A percentile compares a stretch with the other conserved stretches of the same genome.
Evolutionary conservation across 1,140 invertebrate genomes (phyloP).

Genomic region (Lerema accius): DNA sequence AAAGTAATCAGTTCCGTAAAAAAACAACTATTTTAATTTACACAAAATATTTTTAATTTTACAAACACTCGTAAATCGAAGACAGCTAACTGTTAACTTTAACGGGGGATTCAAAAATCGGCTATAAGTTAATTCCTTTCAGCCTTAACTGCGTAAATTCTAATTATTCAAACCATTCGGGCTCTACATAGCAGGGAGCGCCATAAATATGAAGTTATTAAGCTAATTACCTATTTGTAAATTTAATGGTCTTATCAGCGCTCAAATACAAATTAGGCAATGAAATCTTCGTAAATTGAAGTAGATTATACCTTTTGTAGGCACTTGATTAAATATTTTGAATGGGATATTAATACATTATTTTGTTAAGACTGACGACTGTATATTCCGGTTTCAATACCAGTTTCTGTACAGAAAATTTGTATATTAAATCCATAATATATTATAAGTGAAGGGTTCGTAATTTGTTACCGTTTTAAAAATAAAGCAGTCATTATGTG

Average conservation of each 20-base stretch:
- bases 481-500: too few relatives aligned
- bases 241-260: slow-evolving; percentile 12
- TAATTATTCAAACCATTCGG: slow-evolving; percentile 8
- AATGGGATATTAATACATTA: too few relatives aligned
- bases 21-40: too few relatives aligned
- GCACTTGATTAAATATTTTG: background rate
- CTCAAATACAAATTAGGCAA: slow-evolving; percentile 18
- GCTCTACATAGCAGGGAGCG: background rate
- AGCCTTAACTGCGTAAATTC: background rate
- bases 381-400: too few relatives aligned
- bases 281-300: background rate
- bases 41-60: too few relatives aligned
- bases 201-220: slow-evolving; percentile 13
- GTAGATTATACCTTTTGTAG: background rate
- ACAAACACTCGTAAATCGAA: too few relatives aligned
- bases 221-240: slow-evolving; percentile 12
- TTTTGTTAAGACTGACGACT: too few relatives aligned
- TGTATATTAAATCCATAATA: too few relatives aligned
- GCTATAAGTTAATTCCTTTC: background rate
- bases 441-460: too few relatives aligned
- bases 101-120: background rate
- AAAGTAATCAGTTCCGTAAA: too few relatives aligned
- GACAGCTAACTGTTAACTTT: background rate
- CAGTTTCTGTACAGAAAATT: too few relatives aligned
- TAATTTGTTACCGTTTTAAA: too few relatives aligned